Conservation (phyloP, 2,113 vertebrate genomes). For the Archocentrus centrarchus region DNA sequence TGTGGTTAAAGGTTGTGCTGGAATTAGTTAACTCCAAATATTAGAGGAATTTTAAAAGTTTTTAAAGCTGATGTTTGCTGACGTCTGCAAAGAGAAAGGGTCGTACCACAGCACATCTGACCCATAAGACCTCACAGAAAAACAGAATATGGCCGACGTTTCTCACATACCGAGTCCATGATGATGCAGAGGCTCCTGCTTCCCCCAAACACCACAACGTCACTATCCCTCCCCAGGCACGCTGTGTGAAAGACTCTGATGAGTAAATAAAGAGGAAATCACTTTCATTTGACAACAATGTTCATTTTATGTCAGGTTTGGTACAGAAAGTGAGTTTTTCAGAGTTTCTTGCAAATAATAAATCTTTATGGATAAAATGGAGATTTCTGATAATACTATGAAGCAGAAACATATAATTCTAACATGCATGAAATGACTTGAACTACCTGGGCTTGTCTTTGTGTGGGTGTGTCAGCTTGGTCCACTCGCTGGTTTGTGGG, state of each 20-base stretch:
- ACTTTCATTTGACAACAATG: too few relatives aligned
- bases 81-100: not conserved
- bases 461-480: conserved; percentile 83
- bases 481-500: conserved; percentile 85
- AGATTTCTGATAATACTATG: not conserved
- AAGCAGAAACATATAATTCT: too few relatives aligned
- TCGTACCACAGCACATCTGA: not conserved
- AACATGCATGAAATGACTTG: not conserved
- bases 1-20: not conserved
- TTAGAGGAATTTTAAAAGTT: not conserved
- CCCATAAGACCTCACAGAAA: not conserved
- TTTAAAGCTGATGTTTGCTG: not conserved
- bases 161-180: conserved; percentile 87
- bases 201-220: conserved; percentile 95
- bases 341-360: not conserved
- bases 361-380: not conserved
- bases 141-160: not conserved
- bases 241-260: conserved; percentile 92
- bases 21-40: not conserved
- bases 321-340: too few relatives aligned
- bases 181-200: conserved; percentile 88
- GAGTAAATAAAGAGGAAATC: not conserved
- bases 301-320: too few relatives aligned
- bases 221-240: conserved; percentile 88
- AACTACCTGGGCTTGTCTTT: conserved; percentile 90